Evolutionary conservation across 2,888 invertebrate species (phyloP).

Genomic region (Lithophane socia): DNA sequence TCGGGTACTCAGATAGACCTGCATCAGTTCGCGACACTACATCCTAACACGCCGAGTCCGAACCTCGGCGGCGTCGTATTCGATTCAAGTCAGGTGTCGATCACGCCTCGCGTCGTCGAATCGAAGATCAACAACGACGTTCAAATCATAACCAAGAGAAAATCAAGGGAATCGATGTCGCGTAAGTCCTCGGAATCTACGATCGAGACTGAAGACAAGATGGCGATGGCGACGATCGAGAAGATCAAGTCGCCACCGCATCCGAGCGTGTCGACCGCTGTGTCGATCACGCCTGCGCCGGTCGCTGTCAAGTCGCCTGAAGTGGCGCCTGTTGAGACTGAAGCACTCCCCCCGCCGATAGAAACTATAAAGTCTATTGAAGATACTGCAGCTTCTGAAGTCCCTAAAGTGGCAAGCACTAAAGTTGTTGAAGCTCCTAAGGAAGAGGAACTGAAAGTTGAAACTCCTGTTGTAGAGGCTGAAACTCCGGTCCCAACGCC

Average conservation of each 20-base stretch:
- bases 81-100: slow-evolving; percentile 86
- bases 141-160: slow-evolving; percentile 78
- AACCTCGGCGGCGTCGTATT: slow-evolving; percentile 77
- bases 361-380: slow-evolving; percentile 78
- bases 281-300: slow-evolving; percentile 78
- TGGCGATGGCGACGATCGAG: slow-evolving; percentile 79
- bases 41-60: slow-evolving; percentile 76
- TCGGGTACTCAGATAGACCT: slow-evolving; percentile 78
- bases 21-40: slow-evolving; percentile 84
- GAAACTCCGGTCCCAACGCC: slow-evolving; percentile 13
- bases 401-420: slow-evolving; percentile 66
- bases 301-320: slow-evolving; percentile 72
- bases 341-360: slow-evolving; percentile 80
- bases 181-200: slow-evolving; percentile 82
- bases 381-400: slow-evolving; percentile 75
- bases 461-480: slow-evolving; percentile 39
- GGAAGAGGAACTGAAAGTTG: slow-evolving; percentile 53
- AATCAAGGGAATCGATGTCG: slow-evolving; percentile 80
- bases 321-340: slow-evolving; percentile 76
- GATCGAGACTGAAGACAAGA: slow-evolving; percentile 79
- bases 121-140: slow-evolving; percentile 75
- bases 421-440: slow-evolving; percentile 53
- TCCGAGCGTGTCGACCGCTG: slow-evolving; percentile 73
- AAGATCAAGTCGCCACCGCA: slow-evolving; percentile 82
- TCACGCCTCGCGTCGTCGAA: slow-evolving; percentile 81